phyloP scores from a whole-genome alignment of 2,797 vertebrate genomes.

The Scarus forsteni region DNA sequence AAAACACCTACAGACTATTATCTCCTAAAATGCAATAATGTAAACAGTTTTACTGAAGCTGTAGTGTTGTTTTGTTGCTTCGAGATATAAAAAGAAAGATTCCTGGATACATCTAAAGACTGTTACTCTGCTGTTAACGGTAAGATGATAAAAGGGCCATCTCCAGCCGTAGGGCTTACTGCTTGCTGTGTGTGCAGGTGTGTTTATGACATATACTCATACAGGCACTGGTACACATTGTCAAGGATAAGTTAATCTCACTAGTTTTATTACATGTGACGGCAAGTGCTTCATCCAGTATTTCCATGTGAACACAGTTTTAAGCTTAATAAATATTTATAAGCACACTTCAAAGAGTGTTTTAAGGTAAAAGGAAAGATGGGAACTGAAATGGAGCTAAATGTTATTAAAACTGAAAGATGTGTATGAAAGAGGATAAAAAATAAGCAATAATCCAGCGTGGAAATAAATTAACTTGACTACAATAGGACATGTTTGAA shows the following conservation, averaged over 20 bases:
- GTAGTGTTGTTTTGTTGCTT: conserved; percentile 32
- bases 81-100: conserved; percentile 32
- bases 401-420: too few relatives aligned
- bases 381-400: too few relatives aligned
- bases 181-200: neutral
- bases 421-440: too few relatives aligned
- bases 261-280: conserved; percentile 30
- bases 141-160: conserved; percentile 15
- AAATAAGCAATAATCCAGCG: too few relatives aligned
- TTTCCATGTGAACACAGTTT: conserved; percentile 3
- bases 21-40: conserved; percentile 12
- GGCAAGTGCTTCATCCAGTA: conserved; percentile 40
- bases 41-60: conserved; percentile 24
- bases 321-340: too few relatives aligned
- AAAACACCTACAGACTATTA: conserved; percentile 35
- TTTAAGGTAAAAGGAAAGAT: too few relatives aligned
- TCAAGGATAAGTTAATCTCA: neutral
- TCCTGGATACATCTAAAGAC: conserved; percentile 3
- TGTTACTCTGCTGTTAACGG: conserved; percentile 8
- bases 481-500: too few relatives aligned
- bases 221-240: conserved; percentile 1
- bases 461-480: too few relatives aligned
- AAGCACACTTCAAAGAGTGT: too few relatives aligned
- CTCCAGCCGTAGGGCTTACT: conserved; percentile 8
- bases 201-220: neutral